Evolutionary conservation across 2,113 vertebrate genomes (phyloP).

Genomic region (Pseudopipra pipra): DNA sequence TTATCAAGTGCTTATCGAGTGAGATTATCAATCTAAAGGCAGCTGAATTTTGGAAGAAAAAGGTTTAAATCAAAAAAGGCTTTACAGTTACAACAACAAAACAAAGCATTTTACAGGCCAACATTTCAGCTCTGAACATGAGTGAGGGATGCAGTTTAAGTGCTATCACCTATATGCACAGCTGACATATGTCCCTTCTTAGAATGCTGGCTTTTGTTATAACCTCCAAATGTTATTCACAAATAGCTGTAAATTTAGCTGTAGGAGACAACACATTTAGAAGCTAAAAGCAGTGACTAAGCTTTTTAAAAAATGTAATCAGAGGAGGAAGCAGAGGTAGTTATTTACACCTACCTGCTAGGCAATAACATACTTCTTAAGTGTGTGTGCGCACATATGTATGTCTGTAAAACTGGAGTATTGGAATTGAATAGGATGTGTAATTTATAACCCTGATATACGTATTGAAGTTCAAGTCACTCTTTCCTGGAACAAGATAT

Average conservation of each 20-base stretch:
- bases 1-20: background rate
- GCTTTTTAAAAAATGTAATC: background rate
- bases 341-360: background rate
- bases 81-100: background rate
- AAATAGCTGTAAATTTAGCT: background rate
- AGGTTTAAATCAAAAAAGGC: background rate
- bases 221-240: background rate
- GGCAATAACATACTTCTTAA: background rate
- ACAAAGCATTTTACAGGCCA: background rate
- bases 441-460: background rate
- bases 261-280: background rate
- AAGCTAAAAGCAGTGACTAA: constrained; percentile 6
- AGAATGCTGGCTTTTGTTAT: background rate
- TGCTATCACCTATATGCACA: accelerated
- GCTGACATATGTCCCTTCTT: background rate
- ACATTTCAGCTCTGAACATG: background rate
- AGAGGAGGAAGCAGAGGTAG: background rate
- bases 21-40: background rate
- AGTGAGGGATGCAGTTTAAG: background rate
- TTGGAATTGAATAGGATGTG: background rate
- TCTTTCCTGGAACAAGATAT: background rate
- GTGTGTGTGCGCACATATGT: background rate
- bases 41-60: background rate
- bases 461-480: background rate
- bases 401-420: background rate